Percentiles rank a stretch among this genome's conserved stretches.
phyloP scores from a whole-genome alignment of 2,888 invertebrate genomes.

The Drosophila differens region DNA sequence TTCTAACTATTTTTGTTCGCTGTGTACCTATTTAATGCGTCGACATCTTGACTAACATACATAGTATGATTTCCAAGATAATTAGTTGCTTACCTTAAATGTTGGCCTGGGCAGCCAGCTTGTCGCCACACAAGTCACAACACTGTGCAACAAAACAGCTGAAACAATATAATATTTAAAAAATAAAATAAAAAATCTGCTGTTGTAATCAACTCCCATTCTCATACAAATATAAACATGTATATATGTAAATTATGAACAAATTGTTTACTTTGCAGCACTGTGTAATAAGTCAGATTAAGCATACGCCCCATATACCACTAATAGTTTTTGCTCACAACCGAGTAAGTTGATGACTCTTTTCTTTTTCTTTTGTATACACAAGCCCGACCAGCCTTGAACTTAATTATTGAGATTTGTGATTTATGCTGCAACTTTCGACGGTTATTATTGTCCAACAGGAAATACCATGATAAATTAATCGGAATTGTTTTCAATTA shows the following conservation, averaged over 20 bases:
- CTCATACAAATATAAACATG: background rate
- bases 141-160: slow-evolving; percentile 47
- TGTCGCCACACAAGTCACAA: slow-evolving; percentile 41
- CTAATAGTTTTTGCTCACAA: slow-evolving; percentile 10
- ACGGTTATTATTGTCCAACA: background rate
- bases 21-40: background rate
- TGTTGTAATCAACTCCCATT: background rate
- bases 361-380: slow-evolving; percentile 1
- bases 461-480: background rate
- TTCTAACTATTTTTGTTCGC: background rate
- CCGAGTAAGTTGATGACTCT: slow-evolving; percentile 22
- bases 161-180: background rate
- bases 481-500: background rate
- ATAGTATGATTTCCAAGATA: slow-evolving; percentile 33
- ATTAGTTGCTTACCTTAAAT: slow-evolving; percentile 35
- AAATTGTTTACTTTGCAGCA: background rate
- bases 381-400: slow-evolving; percentile 37
- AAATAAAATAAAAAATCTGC: background rate
- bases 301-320: slow-evolving; percentile 29
- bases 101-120: slow-evolving; percentile 51
- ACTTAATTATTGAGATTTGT: slow-evolving; percentile 40
- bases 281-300: slow-evolving; percentile 16
- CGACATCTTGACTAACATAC: slow-evolving; percentile 12
- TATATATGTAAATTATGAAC: background rate
- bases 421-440: slow-evolving; percentile 5